A percentile compares a stretch with the other conserved stretches of the same genome.
phyloP scores from a whole-genome alignment of 2,797 vertebrate genomes.

The Chelon auratus region DNA sequence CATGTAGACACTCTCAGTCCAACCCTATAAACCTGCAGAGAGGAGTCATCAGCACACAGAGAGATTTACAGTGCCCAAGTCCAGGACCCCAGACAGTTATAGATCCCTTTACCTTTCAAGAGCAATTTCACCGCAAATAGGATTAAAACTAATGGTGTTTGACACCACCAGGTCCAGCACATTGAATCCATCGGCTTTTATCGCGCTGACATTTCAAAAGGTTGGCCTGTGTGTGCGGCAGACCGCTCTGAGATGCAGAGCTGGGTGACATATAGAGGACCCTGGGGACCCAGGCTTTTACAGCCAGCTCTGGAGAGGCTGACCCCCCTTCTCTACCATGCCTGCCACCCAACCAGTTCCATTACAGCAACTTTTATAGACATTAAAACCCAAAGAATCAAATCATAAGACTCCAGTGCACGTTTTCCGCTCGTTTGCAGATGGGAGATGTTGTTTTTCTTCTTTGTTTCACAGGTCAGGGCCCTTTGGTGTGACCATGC shows the following conservation, averaged over 20 bases:
- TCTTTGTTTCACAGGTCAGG: conserved; percentile 47
- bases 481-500: conserved; percentile 32
- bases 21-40: conserved; percentile 63
- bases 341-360: conserved; percentile 44
- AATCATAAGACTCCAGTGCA: conserved; percentile 65
- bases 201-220: conserved; percentile 86
- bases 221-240: conserved; percentile 73
- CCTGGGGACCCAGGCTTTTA: conserved; percentile 73
- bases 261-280: conserved; percentile 77
- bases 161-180: conserved; percentile 79
- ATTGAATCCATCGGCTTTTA: conserved; percentile 82
- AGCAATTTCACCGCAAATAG: conserved; percentile 83
- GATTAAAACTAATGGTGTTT: conserved; percentile 86
- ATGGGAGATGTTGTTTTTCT: conserved; percentile 43
- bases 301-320: conserved; percentile 62
- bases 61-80: conserved; percentile 74
- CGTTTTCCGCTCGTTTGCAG: conserved; percentile 38
- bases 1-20: conserved; percentile 60
- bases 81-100: conserved; percentile 74
- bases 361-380: conserved; percentile 73
- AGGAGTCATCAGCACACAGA: conserved; percentile 71
- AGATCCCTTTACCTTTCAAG: conserved; percentile 84
- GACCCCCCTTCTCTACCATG: conserved; percentile 13
- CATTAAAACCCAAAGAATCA: conserved; percentile 70
- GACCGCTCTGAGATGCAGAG: conserved; percentile 63